Conservation (phyloP, 1,140 invertebrate species). For the Mya arenaria region DNA sequence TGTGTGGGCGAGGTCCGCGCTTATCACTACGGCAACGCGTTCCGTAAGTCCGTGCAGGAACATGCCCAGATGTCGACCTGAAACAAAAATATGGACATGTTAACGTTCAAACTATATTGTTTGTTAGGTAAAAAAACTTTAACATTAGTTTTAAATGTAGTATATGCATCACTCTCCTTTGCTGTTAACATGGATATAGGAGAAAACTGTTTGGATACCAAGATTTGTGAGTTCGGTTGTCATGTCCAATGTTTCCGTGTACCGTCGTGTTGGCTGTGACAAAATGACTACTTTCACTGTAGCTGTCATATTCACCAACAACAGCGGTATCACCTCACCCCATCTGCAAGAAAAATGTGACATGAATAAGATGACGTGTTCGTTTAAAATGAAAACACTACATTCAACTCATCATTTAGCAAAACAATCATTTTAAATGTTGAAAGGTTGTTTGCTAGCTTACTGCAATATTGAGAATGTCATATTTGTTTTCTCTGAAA, state of each 20-base stretch:
- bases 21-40: slow-evolving; percentile 61
- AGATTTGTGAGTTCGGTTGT: slow-evolving; percentile 63
- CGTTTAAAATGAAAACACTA: not conserved
- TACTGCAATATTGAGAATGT: too few species aligned
- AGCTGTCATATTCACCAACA: slow-evolving; percentile 57
- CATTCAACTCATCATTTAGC: too few species aligned
- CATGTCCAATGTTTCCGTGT: slow-evolving; percentile 63
- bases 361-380: not conserved
- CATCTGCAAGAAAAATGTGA: slow-evolving; percentile 57
- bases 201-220: slow-evolving; percentile 30
- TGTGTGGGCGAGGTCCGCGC: slow-evolving; percentile 65
- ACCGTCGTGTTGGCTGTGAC: slow-evolving; percentile 64
- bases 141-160: too few species aligned
- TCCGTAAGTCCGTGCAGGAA: slow-evolving; percentile 44
- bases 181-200: not conserved
- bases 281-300: slow-evolving; percentile 55
- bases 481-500: too few species aligned
- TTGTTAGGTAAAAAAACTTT: too few species aligned
- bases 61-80: slow-evolving; percentile 50
- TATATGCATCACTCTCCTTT: too few species aligned
- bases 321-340: slow-evolving; percentile 66
- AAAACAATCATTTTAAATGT: too few species aligned
- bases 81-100: not conserved
- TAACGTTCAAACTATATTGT: not conserved
- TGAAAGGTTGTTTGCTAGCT: too few species aligned